phyloP scores from a whole-genome alignment of 2,888 invertebrate species.

The Drosophila macrospina region DNA sequence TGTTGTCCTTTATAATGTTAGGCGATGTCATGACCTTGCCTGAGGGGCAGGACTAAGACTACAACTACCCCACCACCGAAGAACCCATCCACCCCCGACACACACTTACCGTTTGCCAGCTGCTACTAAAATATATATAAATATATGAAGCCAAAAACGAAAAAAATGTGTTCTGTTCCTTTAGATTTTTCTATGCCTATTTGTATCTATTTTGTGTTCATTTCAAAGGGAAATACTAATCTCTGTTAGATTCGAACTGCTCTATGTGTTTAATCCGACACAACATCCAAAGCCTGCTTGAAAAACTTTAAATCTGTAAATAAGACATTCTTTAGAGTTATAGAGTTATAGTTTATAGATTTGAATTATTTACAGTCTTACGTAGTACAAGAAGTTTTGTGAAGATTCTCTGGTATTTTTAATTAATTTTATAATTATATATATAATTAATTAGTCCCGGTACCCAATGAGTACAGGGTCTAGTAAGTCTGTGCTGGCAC shows the following conservation, averaged over 20 bases:
- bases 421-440: too few relatives aligned
- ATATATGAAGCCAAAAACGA: not conserved
- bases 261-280: not conserved
- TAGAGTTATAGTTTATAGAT: too few relatives aligned
- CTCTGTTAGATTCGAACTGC: not conserved
- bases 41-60: slow-evolving; percentile 5
- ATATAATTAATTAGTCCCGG: too few relatives aligned
- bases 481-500: too few relatives aligned
- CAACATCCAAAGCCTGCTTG: not conserved
- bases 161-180: slow-evolving; percentile 14
- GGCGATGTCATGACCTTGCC: slow-evolving; percentile 40
- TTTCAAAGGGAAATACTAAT: slow-evolving; percentile 13
- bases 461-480: too few relatives aligned
- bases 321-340: too few relatives aligned
- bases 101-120: slow-evolving; percentile 28
- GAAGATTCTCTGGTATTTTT: too few relatives aligned
- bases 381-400: too few relatives aligned
- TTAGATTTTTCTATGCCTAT: slow-evolving; percentile 21
- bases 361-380: too few relatives aligned
- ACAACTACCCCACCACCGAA: not conserved
- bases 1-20: slow-evolving; percentile 20
- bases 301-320: not conserved
- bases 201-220: slow-evolving; percentile 26
- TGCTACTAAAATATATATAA: slow-evolving; percentile 8
- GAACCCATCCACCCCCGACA: not conserved